A percentile compares a stretch with the other conserved stretches of the same genome.
These are phyloP conservation scores for Drosophila tristis DNA, from an alignment of 1,140 invertebrate genomes.

Conservation along the genomic window DNA sequence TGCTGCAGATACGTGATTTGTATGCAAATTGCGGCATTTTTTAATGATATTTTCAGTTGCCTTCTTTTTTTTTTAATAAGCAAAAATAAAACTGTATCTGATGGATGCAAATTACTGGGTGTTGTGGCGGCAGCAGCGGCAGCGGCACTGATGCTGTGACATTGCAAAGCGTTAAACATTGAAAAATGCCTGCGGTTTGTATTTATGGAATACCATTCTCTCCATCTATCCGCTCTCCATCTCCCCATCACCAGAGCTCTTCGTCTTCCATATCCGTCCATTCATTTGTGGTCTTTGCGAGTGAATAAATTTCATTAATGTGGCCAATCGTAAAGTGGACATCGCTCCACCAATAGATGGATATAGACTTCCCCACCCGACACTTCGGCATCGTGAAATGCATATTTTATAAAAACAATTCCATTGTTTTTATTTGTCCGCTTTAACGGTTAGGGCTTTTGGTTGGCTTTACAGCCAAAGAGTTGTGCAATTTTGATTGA, in stretches of 20 bases:
- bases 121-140: constrained; percentile 17
- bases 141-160: constrained; percentile 41
- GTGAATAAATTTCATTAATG: constrained; percentile 71
- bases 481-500: constrained; percentile 24
- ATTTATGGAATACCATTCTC: constrained; percentile 43
- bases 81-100: constrained; percentile 59
- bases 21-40: constrained; percentile 59
- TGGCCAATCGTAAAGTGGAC: constrained; percentile 66
- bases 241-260: constrained; percentile 6
- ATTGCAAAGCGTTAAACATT: constrained; percentile 51
- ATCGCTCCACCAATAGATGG: constrained; percentile 49
- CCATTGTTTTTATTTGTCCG: constrained; percentile 34
- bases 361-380: constrained; percentile 17
- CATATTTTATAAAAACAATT: constrained; percentile 30
- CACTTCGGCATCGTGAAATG: constrained; percentile 22
- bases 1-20: constrained; percentile 63
- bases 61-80: constrained; percentile 34
- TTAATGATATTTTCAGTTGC: constrained; percentile 21
- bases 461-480: constrained; percentile 5
- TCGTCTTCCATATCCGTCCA: background rate
- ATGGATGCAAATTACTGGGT: constrained; percentile 59
- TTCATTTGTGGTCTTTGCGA: constrained; percentile 54
- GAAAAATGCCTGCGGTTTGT: constrained; percentile 68
- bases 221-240: background rate
- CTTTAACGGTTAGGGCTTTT: constrained; percentile 25